Percentiles rank a stretch among this genome's conserved stretches.
Conservation (phyloP, 1,140 invertebrate genomes). For the Paraescarpia echinospica region DNA sequence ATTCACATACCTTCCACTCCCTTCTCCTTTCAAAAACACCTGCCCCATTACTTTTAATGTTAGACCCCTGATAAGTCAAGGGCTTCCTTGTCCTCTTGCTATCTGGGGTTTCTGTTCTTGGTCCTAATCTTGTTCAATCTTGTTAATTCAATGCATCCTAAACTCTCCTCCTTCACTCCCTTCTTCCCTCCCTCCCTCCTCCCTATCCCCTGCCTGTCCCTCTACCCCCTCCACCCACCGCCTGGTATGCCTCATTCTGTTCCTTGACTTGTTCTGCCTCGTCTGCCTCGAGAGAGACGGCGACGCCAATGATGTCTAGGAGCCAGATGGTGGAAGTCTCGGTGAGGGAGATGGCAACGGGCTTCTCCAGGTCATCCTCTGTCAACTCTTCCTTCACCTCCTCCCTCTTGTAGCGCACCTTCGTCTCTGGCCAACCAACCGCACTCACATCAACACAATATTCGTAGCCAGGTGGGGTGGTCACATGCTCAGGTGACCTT, state of each 20-base stretch:
- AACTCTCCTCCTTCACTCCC: neutral
- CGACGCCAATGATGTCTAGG: conserved; percentile 50
- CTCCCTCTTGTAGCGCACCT: conserved; percentile 45
- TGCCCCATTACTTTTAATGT: no score
- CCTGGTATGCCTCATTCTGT: conserved; percentile 48
- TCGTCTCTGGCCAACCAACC: conserved; percentile 28
- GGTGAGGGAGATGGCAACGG: conserved; percentile 46
- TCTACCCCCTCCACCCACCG: conserved; percentile 36
- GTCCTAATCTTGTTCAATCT: no score
- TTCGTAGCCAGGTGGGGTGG: no score
- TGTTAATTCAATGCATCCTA: no score
- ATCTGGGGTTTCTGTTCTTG: no score
- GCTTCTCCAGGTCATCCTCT: conserved; percentile 46
- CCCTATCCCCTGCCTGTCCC: neutral
- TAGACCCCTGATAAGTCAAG: no score
- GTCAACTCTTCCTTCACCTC: conserved; percentile 48
- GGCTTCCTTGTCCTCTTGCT: no score
- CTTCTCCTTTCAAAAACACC: no score
- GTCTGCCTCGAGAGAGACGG: conserved; percentile 48
- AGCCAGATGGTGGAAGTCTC: conserved; percentile 57
- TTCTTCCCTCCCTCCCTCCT: neutral
- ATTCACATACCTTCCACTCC: neutral
- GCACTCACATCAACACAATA: conserved; percentile 10
- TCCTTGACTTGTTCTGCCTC: conserved; percentile 43
- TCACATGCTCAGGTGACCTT: no score